Conservation (phyloP, 2,113 vertebrate species). For the Labeo rohita region DNA sequence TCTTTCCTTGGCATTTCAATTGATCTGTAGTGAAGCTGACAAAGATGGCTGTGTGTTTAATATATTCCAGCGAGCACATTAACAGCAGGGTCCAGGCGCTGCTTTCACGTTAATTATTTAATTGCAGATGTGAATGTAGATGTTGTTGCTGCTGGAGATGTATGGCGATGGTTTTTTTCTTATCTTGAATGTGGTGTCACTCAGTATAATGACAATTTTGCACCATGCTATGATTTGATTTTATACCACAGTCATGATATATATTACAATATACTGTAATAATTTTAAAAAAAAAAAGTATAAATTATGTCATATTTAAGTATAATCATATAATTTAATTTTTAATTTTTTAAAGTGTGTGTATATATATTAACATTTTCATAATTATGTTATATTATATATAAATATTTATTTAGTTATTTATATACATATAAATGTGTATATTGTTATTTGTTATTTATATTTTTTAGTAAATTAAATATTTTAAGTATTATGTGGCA, state of each 20-base stretch:
- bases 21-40: slow-evolving; percentile 69
- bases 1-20: slow-evolving; percentile 68
- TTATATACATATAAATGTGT: too few species aligned
- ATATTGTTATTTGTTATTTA: too few species aligned
- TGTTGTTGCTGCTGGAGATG: slow-evolving; percentile 40
- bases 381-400: too few species aligned
- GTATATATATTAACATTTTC: too few species aligned
- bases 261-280: neutral
- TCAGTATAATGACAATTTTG: neutral
- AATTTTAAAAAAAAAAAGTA: too few species aligned
- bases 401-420: too few species aligned
- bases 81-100: slow-evolving; percentile 61
- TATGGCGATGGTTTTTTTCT: slow-evolving; percentile 48
- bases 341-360: too few species aligned
- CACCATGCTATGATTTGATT: neutral
- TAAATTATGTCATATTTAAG: too few species aligned
- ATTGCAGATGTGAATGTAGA: slow-evolving; percentile 70
- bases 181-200: slow-evolving; percentile 63
- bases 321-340: too few species aligned
- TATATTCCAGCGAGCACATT: slow-evolving; percentile 71
- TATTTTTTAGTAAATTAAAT: neutral
- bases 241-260: neutral
- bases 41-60: slow-evolving; percentile 70
- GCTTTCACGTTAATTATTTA: slow-evolving; percentile 77
- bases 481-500: too few species aligned